phyloP scores from a whole-genome alignment of 2,113 vertebrate genomes.

The Chaetura pelagica region DNA sequence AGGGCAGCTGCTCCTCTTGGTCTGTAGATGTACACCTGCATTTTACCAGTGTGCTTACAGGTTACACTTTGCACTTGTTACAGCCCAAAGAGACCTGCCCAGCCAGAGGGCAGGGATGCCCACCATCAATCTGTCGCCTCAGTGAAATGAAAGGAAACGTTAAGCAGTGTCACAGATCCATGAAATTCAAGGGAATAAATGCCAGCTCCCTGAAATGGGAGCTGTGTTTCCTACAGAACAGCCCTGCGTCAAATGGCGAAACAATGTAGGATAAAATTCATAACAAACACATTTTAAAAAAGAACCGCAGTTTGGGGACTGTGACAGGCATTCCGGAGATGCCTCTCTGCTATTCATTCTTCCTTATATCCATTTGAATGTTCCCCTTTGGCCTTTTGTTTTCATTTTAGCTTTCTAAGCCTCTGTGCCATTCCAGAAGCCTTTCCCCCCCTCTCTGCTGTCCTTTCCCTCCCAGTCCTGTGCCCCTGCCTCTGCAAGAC shows the following conservation, averaged over 20 bases:
- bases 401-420: conserved; percentile 44
- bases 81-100: background rate
- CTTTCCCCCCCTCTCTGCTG: background rate
- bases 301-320: background rate
- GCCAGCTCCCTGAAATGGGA: background rate
- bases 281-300: conserved; percentile 34
- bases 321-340: conserved; percentile 37
- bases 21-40: fast-evolving
- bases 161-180: background rate
- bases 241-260: background rate
- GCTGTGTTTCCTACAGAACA: background rate
- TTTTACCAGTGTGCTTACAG: fast-evolving
- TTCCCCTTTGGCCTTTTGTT: conserved; percentile 52
- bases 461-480: background rate
- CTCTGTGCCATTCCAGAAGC: background rate
- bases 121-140: background rate
- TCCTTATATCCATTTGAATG: conserved; percentile 56
- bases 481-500: background rate
- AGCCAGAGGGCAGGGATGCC: background rate
- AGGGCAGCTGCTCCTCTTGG: background rate
- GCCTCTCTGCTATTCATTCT: conserved; percentile 36
- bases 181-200: background rate
- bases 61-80: background rate
- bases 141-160: background rate
- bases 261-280: background rate